A percentile compares a stretch with the other conserved stretches of the same genome.
These are phyloP conservation scores for Leptinotarsa tumamoca DNA, from an alignment of 2,888 invertebrate species.

Conservation along the genomic window DNA sequence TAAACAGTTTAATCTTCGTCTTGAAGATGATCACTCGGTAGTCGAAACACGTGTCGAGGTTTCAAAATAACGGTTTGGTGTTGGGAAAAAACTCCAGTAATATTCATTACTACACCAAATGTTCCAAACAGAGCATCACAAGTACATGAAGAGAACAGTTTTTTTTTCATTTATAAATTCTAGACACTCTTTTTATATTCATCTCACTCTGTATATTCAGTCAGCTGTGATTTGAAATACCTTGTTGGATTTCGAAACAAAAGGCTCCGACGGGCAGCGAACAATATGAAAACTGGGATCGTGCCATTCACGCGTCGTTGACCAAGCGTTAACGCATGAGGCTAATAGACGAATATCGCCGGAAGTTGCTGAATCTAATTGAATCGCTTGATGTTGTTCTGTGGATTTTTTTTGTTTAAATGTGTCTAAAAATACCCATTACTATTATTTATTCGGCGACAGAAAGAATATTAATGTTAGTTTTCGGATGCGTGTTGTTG, in stretches of 20 bases:
- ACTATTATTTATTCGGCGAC: background rate
- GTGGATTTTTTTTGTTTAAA: conserved; percentile 22
- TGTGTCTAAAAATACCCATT: conserved; percentile 24
- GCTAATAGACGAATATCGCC: conserved; percentile 52
- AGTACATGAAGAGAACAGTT: no score
- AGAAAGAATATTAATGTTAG: background rate
- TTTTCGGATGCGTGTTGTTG: conserved; percentile 2
- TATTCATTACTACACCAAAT: no score
- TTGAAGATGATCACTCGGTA: no score
- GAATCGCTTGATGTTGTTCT: conserved; percentile 32
- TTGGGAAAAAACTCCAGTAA: no score
- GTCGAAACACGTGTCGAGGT: no score
- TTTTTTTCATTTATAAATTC: no score
- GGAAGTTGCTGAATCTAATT: conserved; percentile 43
- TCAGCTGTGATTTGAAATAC: conserved; percentile 8
- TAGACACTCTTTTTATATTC: no score
- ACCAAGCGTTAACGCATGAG: conserved; percentile 53
- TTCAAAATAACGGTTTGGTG: no score
- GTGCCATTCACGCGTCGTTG: conserved; percentile 55
- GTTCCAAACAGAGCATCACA: no score
- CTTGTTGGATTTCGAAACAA: conserved; percentile 1
- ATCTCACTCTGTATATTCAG: background rate
- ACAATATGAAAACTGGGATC: conserved; percentile 47
- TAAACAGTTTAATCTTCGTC: no score
- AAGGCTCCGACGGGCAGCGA: conserved; percentile 7